Conservation (phyloP, 2,797 vertebrate species). For the Bradypus variegatus region DNA sequence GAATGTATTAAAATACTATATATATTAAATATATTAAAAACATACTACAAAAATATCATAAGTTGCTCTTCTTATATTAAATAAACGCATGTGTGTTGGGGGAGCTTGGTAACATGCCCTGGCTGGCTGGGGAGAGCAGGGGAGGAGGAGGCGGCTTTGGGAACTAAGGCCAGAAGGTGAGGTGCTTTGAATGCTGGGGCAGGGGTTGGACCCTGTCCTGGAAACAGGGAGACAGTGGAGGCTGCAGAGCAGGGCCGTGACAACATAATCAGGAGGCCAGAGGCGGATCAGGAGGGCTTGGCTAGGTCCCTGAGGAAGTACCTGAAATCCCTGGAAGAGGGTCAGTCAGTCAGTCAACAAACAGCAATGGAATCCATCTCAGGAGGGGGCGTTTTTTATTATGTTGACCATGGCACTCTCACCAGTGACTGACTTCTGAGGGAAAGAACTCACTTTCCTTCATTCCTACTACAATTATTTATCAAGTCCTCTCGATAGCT, state of each 20-base stretch:
- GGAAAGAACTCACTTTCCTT: neutral
- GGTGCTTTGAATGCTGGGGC: neutral
- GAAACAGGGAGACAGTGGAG: neutral
- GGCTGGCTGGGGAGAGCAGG: neutral
- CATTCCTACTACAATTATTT: neutral
- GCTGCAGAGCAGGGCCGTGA: neutral
- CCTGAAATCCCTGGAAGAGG: neutral
- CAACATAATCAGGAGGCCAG: neutral
- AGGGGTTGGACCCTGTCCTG: neutral
- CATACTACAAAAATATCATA: too few relatives aligned
- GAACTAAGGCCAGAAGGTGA: neutral
- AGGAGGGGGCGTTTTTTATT: neutral
- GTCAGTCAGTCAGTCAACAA: neutral
- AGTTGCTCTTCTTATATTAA: too few relatives aligned
- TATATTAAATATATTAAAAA: too few relatives aligned
- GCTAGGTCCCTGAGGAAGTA: neutral
- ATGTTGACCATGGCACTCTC: neutral
- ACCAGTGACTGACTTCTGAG: neutral
- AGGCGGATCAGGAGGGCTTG: neutral
- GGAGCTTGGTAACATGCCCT: neutral
- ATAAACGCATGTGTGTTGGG: too few relatives aligned
- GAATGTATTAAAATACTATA: too few relatives aligned
- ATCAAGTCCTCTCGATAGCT: neutral
- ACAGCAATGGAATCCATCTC: neutral
- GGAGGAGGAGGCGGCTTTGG: neutral